Conservation (phyloP, 2,888 invertebrate genomes). For the Tipula unca region DNA sequence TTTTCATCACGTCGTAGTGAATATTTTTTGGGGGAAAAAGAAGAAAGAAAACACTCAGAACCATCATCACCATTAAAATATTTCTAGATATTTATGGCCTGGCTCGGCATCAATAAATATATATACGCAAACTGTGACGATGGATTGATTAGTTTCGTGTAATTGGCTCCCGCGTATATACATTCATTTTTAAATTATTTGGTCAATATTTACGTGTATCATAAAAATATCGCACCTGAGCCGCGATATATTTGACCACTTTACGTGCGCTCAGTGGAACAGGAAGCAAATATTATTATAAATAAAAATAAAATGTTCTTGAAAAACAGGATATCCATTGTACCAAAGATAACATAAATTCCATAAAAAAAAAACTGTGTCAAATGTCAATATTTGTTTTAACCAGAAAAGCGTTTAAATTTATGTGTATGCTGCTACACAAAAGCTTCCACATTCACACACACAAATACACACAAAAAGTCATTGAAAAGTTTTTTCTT, state of each 20-base stretch:
- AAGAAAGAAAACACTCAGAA: background rate
- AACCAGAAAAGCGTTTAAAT: background rate
- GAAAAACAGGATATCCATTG: background rate
- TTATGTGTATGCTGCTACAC: background rate
- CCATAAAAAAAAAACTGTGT: background rate
- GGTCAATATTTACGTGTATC: background rate
- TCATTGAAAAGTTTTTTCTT: conserved; percentile 1
- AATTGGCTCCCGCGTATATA: background rate
- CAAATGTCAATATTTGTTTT: background rate
- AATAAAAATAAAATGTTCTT: background rate
- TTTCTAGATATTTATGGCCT: background rate
- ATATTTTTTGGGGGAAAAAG: background rate
- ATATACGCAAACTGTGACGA: background rate
- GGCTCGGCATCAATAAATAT: background rate
- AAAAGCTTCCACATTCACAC: background rate
- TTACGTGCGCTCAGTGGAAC: background rate
- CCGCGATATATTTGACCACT: background rate
- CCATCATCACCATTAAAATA: background rate
- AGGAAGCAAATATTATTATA: background rate
- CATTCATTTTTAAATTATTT: background rate
- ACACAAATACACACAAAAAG: background rate
- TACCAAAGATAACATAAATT: background rate
- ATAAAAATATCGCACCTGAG: background rate
- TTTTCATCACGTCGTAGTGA: background rate
- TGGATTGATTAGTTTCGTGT: background rate